These are phyloP conservation scores for Silurus meridionalis DNA, from an alignment of 2,113 vertebrate species.

Conservation along the genomic window DNA sequence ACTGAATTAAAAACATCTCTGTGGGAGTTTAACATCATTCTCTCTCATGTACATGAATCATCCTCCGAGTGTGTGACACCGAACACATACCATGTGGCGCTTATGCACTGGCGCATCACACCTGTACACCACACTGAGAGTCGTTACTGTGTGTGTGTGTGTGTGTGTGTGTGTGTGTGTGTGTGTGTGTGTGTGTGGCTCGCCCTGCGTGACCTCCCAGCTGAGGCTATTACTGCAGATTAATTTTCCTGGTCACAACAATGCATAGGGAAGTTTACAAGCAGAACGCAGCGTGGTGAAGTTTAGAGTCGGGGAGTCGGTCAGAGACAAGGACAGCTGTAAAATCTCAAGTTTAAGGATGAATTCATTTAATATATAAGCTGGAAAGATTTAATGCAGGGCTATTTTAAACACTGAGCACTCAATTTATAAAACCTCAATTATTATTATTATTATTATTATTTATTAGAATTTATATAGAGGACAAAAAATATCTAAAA, in stretches of 20 bases:
- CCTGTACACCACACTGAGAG: conserved; percentile 10
- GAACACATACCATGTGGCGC: not conserved
- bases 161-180: conserved; percentile 22
- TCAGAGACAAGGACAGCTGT: conserved; percentile 19
- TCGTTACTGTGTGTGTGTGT: conserved; percentile 7
- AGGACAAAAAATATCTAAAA: too few species aligned
- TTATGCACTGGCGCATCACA: not conserved
- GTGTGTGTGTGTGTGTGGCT: not conserved
- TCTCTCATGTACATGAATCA: conserved; percentile 25
- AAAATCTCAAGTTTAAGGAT: conserved; percentile 18
- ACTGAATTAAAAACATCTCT: not conserved
- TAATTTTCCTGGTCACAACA: conserved; percentile 16
- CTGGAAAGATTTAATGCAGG: not conserved
- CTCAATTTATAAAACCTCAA: not conserved
- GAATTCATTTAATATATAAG: conserved; percentile 13
- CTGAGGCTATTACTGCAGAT: conserved; percentile 26
- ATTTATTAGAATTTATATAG: not conserved
- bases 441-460: not conserved
- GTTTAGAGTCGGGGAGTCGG: conserved; percentile 17
- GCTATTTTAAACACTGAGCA: not conserved
- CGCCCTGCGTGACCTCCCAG: not conserved
- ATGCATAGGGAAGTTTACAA: conserved; percentile 4
- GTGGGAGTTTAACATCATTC: conserved; percentile 27
- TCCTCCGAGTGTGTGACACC: not conserved
- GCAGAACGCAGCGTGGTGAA: not conserved